Base-by-base conservation (phyloP, 2,888 invertebrate species). In the Zootermopsis nevadensis region DNA sequence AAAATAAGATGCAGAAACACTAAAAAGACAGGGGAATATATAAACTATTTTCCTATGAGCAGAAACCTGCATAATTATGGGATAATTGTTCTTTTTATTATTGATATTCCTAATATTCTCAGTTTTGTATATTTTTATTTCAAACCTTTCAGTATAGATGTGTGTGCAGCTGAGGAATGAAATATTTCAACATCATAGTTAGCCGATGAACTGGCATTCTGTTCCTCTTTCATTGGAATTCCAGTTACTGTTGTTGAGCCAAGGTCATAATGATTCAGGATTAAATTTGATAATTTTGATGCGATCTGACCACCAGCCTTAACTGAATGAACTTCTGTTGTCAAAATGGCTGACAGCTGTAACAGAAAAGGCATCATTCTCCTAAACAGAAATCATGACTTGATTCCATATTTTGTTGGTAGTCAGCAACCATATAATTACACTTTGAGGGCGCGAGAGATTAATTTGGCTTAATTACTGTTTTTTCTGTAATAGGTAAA, bases 211-310 rank as follows among this genome's bases (percentile, higher is more conserved):
- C 97, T 97, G 0, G 98, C 98, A 89, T 99, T 99, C 91, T 99
- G 98, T 89, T 99, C 99, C 90, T 99, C 99, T 91, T 99, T 99
- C 99, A 99, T 99, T 1, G 99, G 99, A 87, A 99, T 99, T 6
- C 99, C 98, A 10, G 98, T 98, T 0, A 99, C 99, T 0, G 99
- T 99, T 1, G 99, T 99, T 84, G 97, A 97, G 0, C 98, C 96
- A 76, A 99, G 91, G 88, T 96, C 94, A 87, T 97, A 99, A 89
- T 99, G 98, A 4, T 94, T 93, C 86, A 96, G 89, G 86, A 96
- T 96, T 12, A 96, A 89, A 77, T 94, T 93, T 0, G 95, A 94
- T 19, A 97, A 89, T 86, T 96, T 93, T 84, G 93, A 93, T 0
- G 96, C 94, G 81, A 97, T 91, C 10, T 92, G 91, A 12, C 87